phyloP scores from a whole-genome alignment of 2,113 vertebrate species.

The Saccopteryx bilineata region DNA sequence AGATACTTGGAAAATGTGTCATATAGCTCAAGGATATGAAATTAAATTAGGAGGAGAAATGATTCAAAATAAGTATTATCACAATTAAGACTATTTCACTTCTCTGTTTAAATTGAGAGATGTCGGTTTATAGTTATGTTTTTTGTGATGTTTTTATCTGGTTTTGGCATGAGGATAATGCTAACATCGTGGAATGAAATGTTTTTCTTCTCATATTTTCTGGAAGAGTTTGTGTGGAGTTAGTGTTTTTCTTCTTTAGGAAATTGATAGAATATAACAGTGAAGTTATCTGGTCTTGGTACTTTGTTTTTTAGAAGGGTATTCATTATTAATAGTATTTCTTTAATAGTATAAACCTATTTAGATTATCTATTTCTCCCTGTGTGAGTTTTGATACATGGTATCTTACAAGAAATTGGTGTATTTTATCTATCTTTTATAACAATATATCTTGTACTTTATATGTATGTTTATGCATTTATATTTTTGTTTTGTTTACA shows the following conservation, averaged over 20 bases:
- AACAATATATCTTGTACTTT: neutral
- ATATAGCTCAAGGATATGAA: neutral
- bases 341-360: neutral
- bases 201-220: neutral
- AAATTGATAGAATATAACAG: neutral
- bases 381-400: neutral
- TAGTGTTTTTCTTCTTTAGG: neutral
- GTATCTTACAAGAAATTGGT: neutral
- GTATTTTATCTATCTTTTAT: neutral
- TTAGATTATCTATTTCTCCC: neutral
- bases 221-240: neutral
- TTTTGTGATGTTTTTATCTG: neutral
- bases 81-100: neutral
- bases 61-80: neutral
- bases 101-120: neutral
- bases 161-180: neutral
- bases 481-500: neutral
- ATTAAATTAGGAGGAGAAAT: slow-evolving; percentile 1
- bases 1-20: neutral
- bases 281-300: neutral
- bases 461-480: neutral
- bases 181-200: neutral
- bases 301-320: neutral
- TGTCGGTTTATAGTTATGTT: neutral
- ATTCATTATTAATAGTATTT: neutral